Evolutionary conservation across 1,140 invertebrate genomes (phyloP).

Genomic region (Procambarus virginalis): DNA sequence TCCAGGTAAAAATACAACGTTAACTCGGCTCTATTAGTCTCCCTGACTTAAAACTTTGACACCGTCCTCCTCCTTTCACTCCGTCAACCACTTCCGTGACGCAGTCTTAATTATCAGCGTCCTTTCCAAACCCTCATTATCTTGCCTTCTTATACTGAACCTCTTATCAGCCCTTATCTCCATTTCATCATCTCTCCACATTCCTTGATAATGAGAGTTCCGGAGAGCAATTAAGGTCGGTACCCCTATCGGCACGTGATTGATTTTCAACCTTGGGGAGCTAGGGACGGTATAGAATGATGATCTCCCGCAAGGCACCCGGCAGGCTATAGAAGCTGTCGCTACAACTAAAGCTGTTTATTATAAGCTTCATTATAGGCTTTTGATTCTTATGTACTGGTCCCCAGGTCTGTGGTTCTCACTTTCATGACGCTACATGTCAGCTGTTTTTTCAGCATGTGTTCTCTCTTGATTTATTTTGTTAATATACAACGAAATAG

Average conservation of each 20-base stretch:
- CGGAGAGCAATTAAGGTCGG: neutral
- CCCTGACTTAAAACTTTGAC: neutral
- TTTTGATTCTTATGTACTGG: no score
- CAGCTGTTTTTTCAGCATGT: no score
- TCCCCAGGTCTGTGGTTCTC: no score
- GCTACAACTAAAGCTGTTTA: no score
- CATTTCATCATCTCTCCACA: conserved; percentile 3
- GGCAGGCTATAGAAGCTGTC: no score
- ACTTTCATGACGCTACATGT: no score
- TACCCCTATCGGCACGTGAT: neutral
- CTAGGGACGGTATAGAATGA: neutral
- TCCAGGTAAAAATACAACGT: no score
- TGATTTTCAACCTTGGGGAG: neutral
- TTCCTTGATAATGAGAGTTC: conserved; percentile 27
- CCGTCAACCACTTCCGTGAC: neutral
- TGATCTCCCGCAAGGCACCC: no score
- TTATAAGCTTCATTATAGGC: no score
- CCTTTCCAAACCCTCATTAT: conserved; percentile 4
- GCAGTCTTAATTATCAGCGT: conserved; percentile 9
- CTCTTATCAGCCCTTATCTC: conserved; percentile 39
- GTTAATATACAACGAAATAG: no score
- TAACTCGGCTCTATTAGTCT: neutral
- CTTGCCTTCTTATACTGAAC: conserved; percentile 40
- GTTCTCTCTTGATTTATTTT: no score
- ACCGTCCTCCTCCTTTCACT: neutral